phyloP scores from a whole-genome alignment of 1,140 invertebrate species.

The Zaprionus nigranus region DNA sequence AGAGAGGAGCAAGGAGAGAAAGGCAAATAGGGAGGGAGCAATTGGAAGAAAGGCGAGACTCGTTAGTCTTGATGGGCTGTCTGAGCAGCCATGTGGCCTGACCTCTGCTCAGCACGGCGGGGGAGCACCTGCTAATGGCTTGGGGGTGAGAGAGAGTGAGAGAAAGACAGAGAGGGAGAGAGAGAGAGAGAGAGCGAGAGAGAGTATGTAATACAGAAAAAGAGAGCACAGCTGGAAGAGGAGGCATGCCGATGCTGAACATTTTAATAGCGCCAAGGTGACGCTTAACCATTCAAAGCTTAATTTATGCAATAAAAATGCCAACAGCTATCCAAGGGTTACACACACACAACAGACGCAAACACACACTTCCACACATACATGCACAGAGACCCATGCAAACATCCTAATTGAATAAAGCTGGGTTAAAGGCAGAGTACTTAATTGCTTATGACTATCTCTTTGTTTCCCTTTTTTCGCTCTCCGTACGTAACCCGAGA shows the following conservation, averaged over 20 bases:
- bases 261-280: constrained; percentile 81
- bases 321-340: constrained; percentile 48
- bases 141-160: not conserved
- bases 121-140: constrained; percentile 58
- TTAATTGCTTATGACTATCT: constrained; percentile 78
- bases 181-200: constrained; percentile 14
- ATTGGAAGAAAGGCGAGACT: constrained; percentile 22
- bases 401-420: constrained; percentile 62
- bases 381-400: constrained; percentile 17
- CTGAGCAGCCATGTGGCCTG: constrained; percentile 40
- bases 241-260: constrained; percentile 23
- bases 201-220: constrained; percentile 8
- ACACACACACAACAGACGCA: constrained; percentile 6
- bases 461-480: constrained; percentile 42
- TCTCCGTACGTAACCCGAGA: constrained; percentile 49
- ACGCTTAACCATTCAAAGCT: constrained; percentile 79
- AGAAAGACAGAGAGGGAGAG: not conserved
- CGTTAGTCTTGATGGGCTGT: constrained; percentile 61
- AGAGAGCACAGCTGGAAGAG: not conserved
- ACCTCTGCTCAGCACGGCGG: constrained; percentile 29
- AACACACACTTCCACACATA: not conserved
- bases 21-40: not conserved
- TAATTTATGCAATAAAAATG: constrained; percentile 83
- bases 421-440: constrained; percentile 54
- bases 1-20: not conserved